Percentiles rank a stretch among this genome's conserved stretches.
These are phyloP conservation scores for Enteromius fasciolatus DNA, from an alignment of 2,797 vertebrate species.

Conservation along the genomic window DNA sequence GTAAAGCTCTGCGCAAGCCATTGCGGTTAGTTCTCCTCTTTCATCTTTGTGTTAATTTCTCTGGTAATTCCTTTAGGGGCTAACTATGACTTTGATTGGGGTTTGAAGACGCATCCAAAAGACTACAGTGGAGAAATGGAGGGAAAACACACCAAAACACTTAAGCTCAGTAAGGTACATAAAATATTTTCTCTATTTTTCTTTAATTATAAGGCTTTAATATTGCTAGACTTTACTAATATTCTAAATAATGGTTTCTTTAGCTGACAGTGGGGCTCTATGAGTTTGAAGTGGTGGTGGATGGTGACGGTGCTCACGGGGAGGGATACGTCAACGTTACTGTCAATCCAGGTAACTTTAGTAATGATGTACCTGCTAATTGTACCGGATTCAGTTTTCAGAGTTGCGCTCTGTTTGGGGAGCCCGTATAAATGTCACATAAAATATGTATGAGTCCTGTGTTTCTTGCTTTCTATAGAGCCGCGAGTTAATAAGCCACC, in stretches of 20 bases:
- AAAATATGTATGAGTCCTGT: conserved; percentile 1
- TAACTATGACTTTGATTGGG: conserved; percentile 90
- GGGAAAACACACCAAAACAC: conserved; percentile 83
- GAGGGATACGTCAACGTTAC: conserved; percentile 96
- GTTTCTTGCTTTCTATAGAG: conserved; percentile 73
- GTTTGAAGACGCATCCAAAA: conserved; percentile 90
- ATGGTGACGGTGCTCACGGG: conserved; percentile 83
- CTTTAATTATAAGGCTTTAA: background rate
- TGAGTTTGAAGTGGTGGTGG: conserved; percentile 90
- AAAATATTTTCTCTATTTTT: conserved; percentile 15
- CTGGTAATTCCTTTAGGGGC: conserved; percentile 76
- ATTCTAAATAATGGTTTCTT: conserved; percentile 2
- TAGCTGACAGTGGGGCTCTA: conserved; percentile 96
- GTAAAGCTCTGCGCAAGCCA: conserved; percentile 67
- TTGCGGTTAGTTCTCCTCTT: background rate
- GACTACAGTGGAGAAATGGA: conserved; percentile 96
- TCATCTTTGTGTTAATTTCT: conserved; percentile 22
- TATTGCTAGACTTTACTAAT: background rate
- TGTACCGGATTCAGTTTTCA: background rate
- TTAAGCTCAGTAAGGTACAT: conserved; percentile 91
- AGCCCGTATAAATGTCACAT: background rate
- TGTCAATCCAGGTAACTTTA: conserved; percentile 88
- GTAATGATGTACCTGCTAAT: background rate
- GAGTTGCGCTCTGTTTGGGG: background rate
- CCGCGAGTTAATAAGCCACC: conserved; percentile 93